These are phyloP conservation scores for Teleiodes luculella DNA, from an alignment of 2,888 invertebrate genomes.

Conservation along the genomic window DNA sequence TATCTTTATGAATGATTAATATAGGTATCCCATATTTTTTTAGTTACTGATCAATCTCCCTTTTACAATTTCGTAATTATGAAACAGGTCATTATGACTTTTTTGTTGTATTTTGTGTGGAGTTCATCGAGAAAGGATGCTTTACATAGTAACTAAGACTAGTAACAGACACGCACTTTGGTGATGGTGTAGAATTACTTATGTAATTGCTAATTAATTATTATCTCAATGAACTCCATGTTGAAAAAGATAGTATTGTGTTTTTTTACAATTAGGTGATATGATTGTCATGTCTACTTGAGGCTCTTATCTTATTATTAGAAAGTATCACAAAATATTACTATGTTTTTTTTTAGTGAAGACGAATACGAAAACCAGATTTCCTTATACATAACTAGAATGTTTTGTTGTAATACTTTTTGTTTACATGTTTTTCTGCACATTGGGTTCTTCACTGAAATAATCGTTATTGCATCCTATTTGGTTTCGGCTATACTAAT, in stretches of 20 bases:
- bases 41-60: too few relatives aligned
- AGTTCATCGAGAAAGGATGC: background rate
- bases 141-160: background rate
- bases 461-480: conserved; percentile 15
- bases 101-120: background rate
- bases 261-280: background rate
- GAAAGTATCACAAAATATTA: background rate
- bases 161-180: background rate
- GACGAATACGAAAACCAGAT: too few relatives aligned
- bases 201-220: too few relatives aligned
- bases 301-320: background rate
- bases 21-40: too few relatives aligned
- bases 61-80: background rate
- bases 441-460: conserved; percentile 38
- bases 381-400: too few relatives aligned
- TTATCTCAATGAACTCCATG: background rate
- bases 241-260: background rate
- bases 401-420: background rate
- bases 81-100: background rate
- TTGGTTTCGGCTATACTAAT: conserved; percentile 25
- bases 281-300: background rate
- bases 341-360: too few relatives aligned
- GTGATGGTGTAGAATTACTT: background rate
- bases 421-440: conserved; percentile 18
- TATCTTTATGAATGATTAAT: too few relatives aligned